Conservation (phyloP, 2,888 invertebrate species). For the Carterocephalus palaemon region DNA sequence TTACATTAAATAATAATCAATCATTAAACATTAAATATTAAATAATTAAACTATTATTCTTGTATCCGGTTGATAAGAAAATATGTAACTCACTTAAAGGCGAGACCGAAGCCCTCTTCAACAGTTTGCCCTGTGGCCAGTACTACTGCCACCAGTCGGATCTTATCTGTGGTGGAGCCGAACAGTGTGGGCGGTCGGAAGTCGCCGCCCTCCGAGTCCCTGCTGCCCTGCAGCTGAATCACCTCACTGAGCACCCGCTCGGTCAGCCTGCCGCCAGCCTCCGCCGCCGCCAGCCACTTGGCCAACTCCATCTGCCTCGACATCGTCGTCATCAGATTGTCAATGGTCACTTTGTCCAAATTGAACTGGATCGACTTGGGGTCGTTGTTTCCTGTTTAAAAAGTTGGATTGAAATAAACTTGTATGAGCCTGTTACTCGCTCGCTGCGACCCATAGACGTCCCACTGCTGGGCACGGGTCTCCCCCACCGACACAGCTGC, state of each 20-base stretch:
- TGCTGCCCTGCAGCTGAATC: slow-evolving; percentile 48
- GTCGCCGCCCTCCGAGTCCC: slow-evolving; percentile 42
- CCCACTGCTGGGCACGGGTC: too few relatives aligned
- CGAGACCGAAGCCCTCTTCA: slow-evolving; percentile 84
- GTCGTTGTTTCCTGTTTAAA: slow-evolving; percentile 60
- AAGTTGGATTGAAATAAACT: not conserved
- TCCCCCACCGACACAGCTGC: too few relatives aligned
- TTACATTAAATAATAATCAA: too few relatives aligned
- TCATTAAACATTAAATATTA: too few relatives aligned
- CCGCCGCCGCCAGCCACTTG: slow-evolving; percentile 83
- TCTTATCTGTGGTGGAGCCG: slow-evolving; percentile 83
- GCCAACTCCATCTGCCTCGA: slow-evolving; percentile 89
- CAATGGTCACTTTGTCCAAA: slow-evolving; percentile 84
- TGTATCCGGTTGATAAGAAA: too few relatives aligned
- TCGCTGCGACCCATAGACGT: too few relatives aligned
- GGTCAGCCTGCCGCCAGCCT: slow-evolving; percentile 72
- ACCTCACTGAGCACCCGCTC: slow-evolving; percentile 57
- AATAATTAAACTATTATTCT: too few relatives aligned
- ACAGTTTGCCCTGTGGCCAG: slow-evolving; percentile 83
- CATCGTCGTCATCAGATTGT: slow-evolving; percentile 88
- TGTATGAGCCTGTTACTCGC: too few relatives aligned
- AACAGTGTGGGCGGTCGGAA: slow-evolving; percentile 83
- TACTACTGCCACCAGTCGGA: slow-evolving; percentile 83
- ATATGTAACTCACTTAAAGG: slow-evolving; percentile 78
- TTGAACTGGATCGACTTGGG: slow-evolving; percentile 82